Evolutionary conservation across 2,113 vertebrate genomes (phyloP).

Genomic region (Hoplias malabaricus): DNA sequence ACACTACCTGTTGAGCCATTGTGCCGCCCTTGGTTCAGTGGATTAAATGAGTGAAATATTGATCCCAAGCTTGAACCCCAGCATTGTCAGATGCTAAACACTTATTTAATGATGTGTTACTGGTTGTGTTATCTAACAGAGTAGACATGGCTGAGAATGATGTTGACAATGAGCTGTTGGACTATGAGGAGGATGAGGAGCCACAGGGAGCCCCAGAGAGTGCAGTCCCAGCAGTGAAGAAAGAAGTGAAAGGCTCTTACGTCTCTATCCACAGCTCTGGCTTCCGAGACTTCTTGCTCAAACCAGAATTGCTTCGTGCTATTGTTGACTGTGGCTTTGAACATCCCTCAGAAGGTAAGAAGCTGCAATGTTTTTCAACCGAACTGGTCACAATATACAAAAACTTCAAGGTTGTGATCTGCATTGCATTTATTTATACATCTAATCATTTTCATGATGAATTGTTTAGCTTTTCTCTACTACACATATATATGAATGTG

Average conservation of each 20-base stretch:
- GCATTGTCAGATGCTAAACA: too few species aligned
- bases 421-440: background rate
- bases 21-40: too few species aligned
- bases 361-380: background rate
- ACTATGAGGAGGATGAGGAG: constrained; percentile 87
- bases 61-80: too few species aligned
- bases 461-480: background rate
- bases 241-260: constrained; percentile 86
- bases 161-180: constrained; percentile 83
- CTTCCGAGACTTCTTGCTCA: constrained; percentile 86
- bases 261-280: constrained; percentile 90
- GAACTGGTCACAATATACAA: background rate
- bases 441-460: background rate
- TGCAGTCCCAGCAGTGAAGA: constrained; percentile 70
- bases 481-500: too few species aligned
- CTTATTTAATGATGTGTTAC: too few species aligned
- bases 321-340: constrained; percentile 90
- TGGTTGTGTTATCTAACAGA: background rate
- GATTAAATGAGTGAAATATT: too few species aligned
- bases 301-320: constrained; percentile 84
- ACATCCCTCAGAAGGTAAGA: constrained; percentile 84
- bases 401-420: background rate
- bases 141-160: constrained; percentile 81
- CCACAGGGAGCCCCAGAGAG: constrained; percentile 76
- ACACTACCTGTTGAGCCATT: too few species aligned